These are phyloP conservation scores for Hoplostethus mediterraneus DNA, from an alignment of 2,797 vertebrate species.

Conservation along the genomic window DNA sequence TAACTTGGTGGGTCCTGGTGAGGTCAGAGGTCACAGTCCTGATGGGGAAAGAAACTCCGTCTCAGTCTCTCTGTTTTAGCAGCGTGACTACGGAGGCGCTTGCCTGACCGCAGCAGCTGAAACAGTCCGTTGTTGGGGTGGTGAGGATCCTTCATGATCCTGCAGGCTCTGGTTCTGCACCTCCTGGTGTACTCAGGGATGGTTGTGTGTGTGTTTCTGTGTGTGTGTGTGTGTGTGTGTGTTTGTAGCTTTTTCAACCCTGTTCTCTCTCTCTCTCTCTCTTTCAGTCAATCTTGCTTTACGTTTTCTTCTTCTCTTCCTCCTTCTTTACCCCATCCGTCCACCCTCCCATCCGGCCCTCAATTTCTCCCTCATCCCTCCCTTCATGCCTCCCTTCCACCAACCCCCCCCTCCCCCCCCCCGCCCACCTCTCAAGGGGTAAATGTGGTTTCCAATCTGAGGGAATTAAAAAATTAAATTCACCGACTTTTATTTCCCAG, in stretches of 20 bases:
- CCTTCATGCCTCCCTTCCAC: not conserved
- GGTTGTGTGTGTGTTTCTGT: slow-evolving; percentile 1
- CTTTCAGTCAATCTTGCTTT: not conserved
- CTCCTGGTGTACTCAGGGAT: too few relatives aligned
- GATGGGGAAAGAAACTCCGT: too few relatives aligned
- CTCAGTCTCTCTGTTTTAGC: too few relatives aligned
- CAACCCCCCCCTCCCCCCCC: not conserved
- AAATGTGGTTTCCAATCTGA: not conserved
- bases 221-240: slow-evolving; percentile 3
- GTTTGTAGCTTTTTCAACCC: not conserved
- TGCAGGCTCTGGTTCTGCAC: too few relatives aligned
- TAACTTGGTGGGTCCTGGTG: too few relatives aligned
- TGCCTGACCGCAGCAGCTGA: too few relatives aligned
- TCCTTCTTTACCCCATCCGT: not conserved
- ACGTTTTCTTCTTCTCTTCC: not conserved
- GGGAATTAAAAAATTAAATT: slow-evolving; percentile 49
- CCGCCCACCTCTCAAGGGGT: not conserved
- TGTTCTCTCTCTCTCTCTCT: not conserved
- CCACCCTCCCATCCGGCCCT: not conserved
- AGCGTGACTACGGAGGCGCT: too few relatives aligned
- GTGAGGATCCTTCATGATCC: too few relatives aligned
- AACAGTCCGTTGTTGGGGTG: too few relatives aligned
- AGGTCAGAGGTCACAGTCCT: too few relatives aligned
- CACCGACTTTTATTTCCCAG: slow-evolving; percentile 68
- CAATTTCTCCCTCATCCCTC: not conserved